Percentiles rank a stretch among this genome's conserved stretches.
Conservation (phyloP, 64 coral and sea anemone genomes). For the Dendrophyllia cribrosa region DNA sequence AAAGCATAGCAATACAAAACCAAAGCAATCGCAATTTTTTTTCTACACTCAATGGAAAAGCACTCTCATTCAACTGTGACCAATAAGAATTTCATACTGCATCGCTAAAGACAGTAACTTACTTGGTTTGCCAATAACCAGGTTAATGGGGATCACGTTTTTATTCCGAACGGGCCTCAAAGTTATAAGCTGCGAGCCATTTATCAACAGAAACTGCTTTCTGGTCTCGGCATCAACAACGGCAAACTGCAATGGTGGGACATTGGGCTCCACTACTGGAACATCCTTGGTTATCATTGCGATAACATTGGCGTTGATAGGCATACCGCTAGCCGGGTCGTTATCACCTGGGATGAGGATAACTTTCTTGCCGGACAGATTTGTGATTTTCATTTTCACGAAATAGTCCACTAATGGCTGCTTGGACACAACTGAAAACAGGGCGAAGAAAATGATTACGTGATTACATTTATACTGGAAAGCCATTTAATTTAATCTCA, state of each 20-base stretch:
- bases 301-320: conserved; percentile 53
- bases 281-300: conserved; percentile 86
- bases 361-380: conserved; percentile 63
- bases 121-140: conserved; percentile 78
- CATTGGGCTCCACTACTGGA: conserved; percentile 38
- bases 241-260: conserved; percentile 59
- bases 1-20: too few species aligned
- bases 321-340: conserved; percentile 73
- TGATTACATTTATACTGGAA: too few species aligned
- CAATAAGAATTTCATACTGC: too few species aligned
- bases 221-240: conserved; percentile 64
- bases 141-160: conserved; percentile 22
- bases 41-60: too few species aligned
- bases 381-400: conserved; percentile 78
- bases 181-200: conserved; percentile 47
- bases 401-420: conserved; percentile 68
- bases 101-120: neutral
- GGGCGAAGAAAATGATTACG: neutral
- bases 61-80: too few species aligned
- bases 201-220: conserved; percentile 61
- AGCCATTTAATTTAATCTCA: too few species aligned
- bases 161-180: conserved; percentile 66
- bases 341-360: conserved; percentile 80
- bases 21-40: too few species aligned
- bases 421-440: conserved; percentile 87